A percentile compares a stretch with the other conserved stretches of the same genome.
Conservation (phyloP, 1,140 invertebrate species). For the Heliconius nattereri region DNA sequence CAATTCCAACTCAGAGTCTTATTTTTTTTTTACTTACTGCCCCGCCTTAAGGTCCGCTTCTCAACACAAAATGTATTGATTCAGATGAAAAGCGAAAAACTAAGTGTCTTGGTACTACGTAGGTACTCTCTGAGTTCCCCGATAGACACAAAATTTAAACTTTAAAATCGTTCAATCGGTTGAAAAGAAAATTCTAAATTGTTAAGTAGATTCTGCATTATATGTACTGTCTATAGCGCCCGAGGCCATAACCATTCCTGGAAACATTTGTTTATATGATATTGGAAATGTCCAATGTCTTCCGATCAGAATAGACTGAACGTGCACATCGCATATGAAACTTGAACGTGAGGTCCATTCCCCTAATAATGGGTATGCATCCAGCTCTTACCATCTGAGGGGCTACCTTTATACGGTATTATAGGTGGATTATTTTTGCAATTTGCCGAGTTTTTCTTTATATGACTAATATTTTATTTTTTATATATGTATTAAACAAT, state of each 20-base stretch:
- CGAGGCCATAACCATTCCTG: background rate
- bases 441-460: background rate
- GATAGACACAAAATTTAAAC: no score
- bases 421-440: background rate
- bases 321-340: conserved; percentile 35
- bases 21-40: no score
- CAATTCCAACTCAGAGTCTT: no score
- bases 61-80: no score
- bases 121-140: no score
- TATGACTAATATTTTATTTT: background rate
- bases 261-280: conserved; percentile 6
- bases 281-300: background rate
- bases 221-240: background rate
- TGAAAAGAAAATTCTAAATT: background rate
- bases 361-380: background rate
- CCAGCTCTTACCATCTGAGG: background rate
- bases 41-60: no score
- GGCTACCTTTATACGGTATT: background rate
- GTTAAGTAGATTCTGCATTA: background rate
- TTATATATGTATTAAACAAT: no score
- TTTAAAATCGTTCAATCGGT: background rate
- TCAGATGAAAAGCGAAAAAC: no score
- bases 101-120: no score
- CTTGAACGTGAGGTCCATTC: conserved; percentile 28
- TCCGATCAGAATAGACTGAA: conserved; percentile 27